Evolutionary conservation across 1,140 invertebrate species (phyloP).

Genomic region (Planococcus citri): DNA sequence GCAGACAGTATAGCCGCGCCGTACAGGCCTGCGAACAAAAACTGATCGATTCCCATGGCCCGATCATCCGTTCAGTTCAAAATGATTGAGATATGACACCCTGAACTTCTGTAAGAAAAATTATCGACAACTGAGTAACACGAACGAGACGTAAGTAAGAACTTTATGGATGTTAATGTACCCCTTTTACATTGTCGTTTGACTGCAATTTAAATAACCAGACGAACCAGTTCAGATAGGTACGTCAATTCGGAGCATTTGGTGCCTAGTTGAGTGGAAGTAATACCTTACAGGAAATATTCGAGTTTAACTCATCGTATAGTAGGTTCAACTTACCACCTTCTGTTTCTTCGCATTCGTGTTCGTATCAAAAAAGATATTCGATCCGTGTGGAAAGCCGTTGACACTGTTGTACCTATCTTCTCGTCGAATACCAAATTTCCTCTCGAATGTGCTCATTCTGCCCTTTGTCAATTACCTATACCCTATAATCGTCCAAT

Average conservation of each 20-base stretch:
- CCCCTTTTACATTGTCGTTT: neutral
- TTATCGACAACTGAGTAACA: neutral
- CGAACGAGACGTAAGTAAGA: too few relatives aligned
- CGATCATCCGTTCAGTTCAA: too few relatives aligned
- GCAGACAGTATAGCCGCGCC: too few relatives aligned
- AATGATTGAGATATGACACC: neutral
- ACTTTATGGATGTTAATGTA: neutral
- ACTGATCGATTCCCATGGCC: too few relatives aligned
- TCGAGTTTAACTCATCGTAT: neutral
- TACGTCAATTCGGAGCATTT: constrained; percentile 15
- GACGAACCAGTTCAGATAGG: constrained; percentile 12
- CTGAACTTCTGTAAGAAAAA: neutral
- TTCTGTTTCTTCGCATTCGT: neutral
- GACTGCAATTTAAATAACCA: constrained; percentile 5
- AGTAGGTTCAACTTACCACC: constrained; percentile 17
- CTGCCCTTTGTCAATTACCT: neutral
- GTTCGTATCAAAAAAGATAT: neutral
- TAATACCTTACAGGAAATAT: constrained; percentile 16
- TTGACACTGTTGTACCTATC: neutral
- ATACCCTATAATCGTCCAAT: neutral
- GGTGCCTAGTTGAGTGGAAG: constrained; percentile 15
- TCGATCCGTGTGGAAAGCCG: constrained; percentile 17
- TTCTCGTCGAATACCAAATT: neutral
- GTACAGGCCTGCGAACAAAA: too few relatives aligned
- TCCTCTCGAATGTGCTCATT: neutral